Conservation (phyloP, 2,797 vertebrate genomes). For the Rhynchotus rufescens region DNA sequence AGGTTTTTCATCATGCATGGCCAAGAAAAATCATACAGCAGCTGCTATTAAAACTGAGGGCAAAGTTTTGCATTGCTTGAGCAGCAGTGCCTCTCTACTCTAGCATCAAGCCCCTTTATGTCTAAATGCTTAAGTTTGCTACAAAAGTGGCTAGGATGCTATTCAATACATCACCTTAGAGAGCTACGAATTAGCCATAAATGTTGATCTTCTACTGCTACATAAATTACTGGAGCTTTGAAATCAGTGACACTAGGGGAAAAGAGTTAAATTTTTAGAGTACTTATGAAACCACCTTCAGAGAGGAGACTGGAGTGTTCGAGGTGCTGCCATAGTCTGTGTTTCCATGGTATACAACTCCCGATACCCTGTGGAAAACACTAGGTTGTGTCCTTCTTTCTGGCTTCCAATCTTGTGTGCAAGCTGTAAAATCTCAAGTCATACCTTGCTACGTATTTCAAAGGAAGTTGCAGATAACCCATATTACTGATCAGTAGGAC, state of each 20-base stretch:
- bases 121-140: not conserved
- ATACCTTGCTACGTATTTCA: not conserved
- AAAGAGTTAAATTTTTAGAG: not conserved
- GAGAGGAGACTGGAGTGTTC: not conserved
- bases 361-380: fast-evolving
- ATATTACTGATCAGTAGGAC: not conserved
- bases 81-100: not conserved
- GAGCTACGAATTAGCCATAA: not conserved
- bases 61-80: not conserved
- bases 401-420: not conserved
- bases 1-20: not conserved
- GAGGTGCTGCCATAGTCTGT: not conserved
- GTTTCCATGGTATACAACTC: not conserved
- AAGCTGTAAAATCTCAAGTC: not conserved
- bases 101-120: not conserved
- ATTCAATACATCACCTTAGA: not conserved
- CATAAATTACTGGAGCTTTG: not conserved
- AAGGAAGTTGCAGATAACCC: not conserved
- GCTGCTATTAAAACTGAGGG: not conserved
- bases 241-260: not conserved
- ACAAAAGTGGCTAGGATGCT: not conserved
- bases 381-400: fast-evolving
- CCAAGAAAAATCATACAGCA: not conserved
- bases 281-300: not conserved
- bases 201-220: not conserved